A percentile compares a stretch with the other conserved stretches of the same genome.
phyloP scores from a whole-genome alignment of 2,888 invertebrate species.

The Magallana nippona region DNA sequence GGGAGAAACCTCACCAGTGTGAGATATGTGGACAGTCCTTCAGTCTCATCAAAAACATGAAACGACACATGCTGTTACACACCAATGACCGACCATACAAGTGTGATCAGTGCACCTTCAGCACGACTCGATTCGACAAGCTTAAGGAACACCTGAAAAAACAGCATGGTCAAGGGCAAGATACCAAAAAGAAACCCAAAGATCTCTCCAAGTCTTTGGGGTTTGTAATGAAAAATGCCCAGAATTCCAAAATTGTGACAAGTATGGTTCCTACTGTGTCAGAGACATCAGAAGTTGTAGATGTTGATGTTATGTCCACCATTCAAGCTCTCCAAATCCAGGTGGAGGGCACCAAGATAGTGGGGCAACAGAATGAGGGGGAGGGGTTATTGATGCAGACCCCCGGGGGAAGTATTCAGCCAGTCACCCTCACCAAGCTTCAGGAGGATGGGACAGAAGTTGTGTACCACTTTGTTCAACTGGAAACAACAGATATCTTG shows the following conservation, averaged over 20 bases:
- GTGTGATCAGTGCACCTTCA: slow-evolving; percentile 81
- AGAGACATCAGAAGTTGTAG: not conserved
- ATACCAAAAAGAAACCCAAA: slow-evolving; percentile 65
- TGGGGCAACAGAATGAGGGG: not conserved
- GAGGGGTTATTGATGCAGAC: not conserved
- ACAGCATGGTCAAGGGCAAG: slow-evolving; percentile 75
- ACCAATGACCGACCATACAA: slow-evolving; percentile 72
- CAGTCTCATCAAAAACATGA: slow-evolving; percentile 83
- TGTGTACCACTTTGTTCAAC: slow-evolving; percentile 2
- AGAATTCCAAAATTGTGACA: not conserved
- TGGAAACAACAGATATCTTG: not conserved
- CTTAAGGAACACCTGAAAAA: slow-evolving; percentile 82
- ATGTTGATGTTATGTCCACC: not conserved
- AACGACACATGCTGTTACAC: slow-evolving; percentile 79
- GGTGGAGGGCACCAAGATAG: not conserved
- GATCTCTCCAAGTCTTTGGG: slow-evolving; percentile 36
- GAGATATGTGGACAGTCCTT: slow-evolving; percentile 83
- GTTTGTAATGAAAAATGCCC: not conserved
- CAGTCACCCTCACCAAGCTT: not conserved
- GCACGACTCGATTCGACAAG: slow-evolving; percentile 82
- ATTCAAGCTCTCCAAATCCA: not conserved
- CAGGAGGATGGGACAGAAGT: slow-evolving; percentile 13
- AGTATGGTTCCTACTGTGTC: not conserved
- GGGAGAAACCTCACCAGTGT: slow-evolving; percentile 83
- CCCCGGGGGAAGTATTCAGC: not conserved